Percentiles rank a stretch among this genome's conserved stretches.
Evolutionary conservation across 1,140 invertebrate species (phyloP).

Genomic region (Idris sp.): DNA sequence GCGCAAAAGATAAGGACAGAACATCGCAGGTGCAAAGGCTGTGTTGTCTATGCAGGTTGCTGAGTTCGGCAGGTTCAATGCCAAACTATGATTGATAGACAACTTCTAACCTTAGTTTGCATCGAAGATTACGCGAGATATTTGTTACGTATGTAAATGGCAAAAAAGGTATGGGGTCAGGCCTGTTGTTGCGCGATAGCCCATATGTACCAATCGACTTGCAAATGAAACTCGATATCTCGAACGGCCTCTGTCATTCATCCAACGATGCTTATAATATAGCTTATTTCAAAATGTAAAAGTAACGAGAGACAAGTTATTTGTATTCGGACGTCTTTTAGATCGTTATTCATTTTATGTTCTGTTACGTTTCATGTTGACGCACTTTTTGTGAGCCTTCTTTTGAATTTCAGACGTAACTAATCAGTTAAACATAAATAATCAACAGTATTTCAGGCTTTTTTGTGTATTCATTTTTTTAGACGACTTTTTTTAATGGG

Average conservation of each 20-base stretch:
- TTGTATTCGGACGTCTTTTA: slow-evolving; percentile 33
- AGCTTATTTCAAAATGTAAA: slow-evolving; percentile 56
- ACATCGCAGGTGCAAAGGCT: slow-evolving; percentile 28
- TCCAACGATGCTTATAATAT: slow-evolving; percentile 45
- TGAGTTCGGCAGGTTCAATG: slow-evolving; percentile 72
- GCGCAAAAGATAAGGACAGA: slow-evolving; percentile 24
- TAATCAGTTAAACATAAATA: too few relatives aligned
- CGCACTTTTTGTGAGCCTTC: neutral
- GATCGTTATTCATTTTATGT: slow-evolving; percentile 19
- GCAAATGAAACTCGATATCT: slow-evolving; percentile 66
- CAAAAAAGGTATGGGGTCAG: slow-evolving; percentile 62
- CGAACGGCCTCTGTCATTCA: slow-evolving; percentile 60
- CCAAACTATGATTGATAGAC: slow-evolving; percentile 72
- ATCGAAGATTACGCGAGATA: slow-evolving; percentile 64
- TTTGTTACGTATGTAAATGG: slow-evolving; percentile 64
- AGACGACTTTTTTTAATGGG: neutral
- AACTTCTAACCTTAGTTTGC: slow-evolving; percentile 70
- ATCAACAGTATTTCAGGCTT: too few relatives aligned
- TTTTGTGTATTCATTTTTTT: slow-evolving; percentile 2
- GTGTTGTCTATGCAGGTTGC: slow-evolving; percentile 30
- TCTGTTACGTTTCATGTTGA: neutral
- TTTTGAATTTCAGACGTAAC: neutral
- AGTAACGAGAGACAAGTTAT: slow-evolving; percentile 50
- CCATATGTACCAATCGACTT: slow-evolving; percentile 64
- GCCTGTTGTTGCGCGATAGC: slow-evolving; percentile 58